phyloP scores from a whole-genome alignment of 1,140 invertebrate genomes.

The Conus betulinus region DNA sequence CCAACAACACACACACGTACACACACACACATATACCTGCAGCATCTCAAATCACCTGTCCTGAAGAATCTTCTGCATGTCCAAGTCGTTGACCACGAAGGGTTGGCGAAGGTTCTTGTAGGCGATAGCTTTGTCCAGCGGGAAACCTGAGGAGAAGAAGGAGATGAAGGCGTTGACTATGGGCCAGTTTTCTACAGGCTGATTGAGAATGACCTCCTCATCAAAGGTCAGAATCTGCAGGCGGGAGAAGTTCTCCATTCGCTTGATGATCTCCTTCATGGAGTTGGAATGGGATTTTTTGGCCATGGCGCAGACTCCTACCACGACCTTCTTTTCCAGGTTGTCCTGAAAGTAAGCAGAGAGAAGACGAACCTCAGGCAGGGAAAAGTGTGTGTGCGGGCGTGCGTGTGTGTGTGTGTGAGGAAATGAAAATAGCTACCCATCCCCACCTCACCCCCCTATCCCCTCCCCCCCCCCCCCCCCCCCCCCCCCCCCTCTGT shows the following conservation, averaged over 20 bases:
- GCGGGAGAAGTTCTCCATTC: constrained; percentile 96
- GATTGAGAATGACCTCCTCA: constrained; percentile 89
- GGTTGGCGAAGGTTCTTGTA: constrained; percentile 96
- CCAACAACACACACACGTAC: too few species aligned
- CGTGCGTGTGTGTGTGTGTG: too few species aligned
- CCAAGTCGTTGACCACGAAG: constrained; percentile 98
- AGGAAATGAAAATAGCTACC: not conserved
- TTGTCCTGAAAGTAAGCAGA: constrained; percentile 17
- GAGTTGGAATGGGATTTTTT: constrained; percentile 99
- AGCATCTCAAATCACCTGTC: constrained; percentile 66
- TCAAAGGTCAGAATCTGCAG: constrained; percentile 94
- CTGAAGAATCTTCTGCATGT: constrained; percentile 98
- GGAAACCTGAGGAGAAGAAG: constrained; percentile 99
- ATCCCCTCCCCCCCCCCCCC: too few species aligned
- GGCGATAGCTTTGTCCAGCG: constrained; percentile 97
- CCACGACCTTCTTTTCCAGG: constrained; percentile 80
- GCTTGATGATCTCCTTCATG: constrained; percentile 97
- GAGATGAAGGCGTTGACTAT: constrained; percentile 98
- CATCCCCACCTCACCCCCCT: too few species aligned
- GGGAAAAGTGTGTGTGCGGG: too few species aligned
- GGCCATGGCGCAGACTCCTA: constrained; percentile 98
- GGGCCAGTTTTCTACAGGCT: constrained; percentile 98
- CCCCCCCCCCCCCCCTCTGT: too few species aligned
- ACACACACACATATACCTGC: not conserved
- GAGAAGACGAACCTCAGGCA: too few species aligned